Conservation (phyloP, 2,797 vertebrate genomes). For the Pangasius mekongensis region DNA sequence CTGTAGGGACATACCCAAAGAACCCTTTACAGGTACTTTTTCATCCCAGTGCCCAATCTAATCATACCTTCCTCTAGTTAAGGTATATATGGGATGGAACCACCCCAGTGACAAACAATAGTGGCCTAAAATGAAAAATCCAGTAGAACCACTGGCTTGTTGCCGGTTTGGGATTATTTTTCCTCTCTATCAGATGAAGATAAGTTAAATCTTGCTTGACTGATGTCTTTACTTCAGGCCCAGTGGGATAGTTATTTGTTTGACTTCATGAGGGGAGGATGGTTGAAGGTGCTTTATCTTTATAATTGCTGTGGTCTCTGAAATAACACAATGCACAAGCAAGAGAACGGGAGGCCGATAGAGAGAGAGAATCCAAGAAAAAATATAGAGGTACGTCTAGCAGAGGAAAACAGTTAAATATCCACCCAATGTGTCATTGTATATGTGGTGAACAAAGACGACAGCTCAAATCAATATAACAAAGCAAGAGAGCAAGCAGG, state of each 20-base stretch:
- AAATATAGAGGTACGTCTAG: background rate
- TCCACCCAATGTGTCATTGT: background rate
- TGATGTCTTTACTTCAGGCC: conserved; percentile 35
- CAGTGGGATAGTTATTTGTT: conserved; percentile 19
- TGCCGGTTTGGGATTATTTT: conserved; percentile 12
- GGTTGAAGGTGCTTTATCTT: conserved; percentile 38
- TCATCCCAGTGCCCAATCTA: background rate
- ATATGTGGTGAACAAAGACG: background rate
- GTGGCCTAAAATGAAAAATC: background rate
- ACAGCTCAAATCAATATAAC: background rate
- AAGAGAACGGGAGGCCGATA: background rate
- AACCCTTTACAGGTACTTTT: background rate
- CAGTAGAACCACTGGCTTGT: background rate
- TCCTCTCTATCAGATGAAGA: conserved; percentile 20
- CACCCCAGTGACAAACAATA: conserved; percentile 15
- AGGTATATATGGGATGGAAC: background rate
- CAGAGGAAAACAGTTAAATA: background rate
- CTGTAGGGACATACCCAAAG: conserved; percentile 8
- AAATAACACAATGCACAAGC: background rate
- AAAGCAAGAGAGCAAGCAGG: background rate
- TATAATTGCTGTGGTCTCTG: conserved; percentile 34
- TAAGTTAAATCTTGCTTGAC: conserved; percentile 27
- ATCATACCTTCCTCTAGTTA: background rate
- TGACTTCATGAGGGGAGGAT: background rate
- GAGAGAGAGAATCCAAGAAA: background rate